Evolutionary conservation across 2,888 invertebrate genomes (phyloP).

Genomic region (Plemyria rubiginata): DNA sequence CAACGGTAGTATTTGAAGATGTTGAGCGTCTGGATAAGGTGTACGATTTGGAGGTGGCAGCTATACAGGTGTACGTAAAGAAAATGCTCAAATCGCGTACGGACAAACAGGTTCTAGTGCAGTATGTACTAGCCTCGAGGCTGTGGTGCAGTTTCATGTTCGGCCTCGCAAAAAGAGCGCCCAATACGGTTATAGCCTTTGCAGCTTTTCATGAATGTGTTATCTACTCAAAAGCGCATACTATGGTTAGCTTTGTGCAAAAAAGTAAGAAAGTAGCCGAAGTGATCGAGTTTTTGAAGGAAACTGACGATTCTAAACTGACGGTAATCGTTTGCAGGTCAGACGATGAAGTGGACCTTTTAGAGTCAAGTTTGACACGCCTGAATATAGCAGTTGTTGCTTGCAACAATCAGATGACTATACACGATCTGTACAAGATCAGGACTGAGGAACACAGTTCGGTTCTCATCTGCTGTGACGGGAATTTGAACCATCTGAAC

Average conservation of each 20-base stretch:
- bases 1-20: constrained; percentile 89
- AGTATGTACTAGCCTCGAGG: constrained; percentile 85
- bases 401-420: constrained; percentile 65
- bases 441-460: constrained; percentile 41
- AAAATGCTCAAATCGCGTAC: constrained; percentile 71
- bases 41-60: constrained; percentile 76
- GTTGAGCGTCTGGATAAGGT: constrained; percentile 86
- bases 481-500: constrained; percentile 85
- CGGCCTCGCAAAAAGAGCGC: constrained; percentile 80
- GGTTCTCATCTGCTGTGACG: constrained; percentile 89
- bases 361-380: constrained; percentile 56
- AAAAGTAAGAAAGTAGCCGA: constrained; percentile 71
- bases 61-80: constrained; percentile 70
- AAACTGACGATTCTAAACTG: constrained; percentile 73
- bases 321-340: constrained; percentile 87
- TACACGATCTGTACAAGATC: constrained; percentile 66
- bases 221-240: constrained; percentile 86
- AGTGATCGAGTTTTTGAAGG: constrained; percentile 78
- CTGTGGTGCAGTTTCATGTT: constrained; percentile 87
- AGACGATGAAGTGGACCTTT: constrained; percentile 81
- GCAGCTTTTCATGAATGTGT: constrained; percentile 90
- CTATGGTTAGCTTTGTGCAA: constrained; percentile 64
- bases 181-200: constrained; percentile 87
- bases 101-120: constrained; percentile 77
- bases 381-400: constrained; percentile 58